Base-by-base conservation (phyloP, 92 coral and sea anemone species). In the Desmophyllum pertusum region DNA sequence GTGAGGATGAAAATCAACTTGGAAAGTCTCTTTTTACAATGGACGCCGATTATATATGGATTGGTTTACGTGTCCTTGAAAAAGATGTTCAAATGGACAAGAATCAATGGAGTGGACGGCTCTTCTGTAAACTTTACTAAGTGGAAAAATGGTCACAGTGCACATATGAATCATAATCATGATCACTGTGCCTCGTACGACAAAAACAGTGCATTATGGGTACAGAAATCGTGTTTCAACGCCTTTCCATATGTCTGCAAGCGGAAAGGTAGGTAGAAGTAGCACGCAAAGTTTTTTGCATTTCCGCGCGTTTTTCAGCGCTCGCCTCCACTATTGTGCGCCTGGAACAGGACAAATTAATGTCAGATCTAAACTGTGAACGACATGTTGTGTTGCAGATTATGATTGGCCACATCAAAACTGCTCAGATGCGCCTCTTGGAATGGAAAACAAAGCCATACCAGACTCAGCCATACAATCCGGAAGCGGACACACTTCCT, bases 381-480 rank as follows among this genome's bases (percentile, higher is more conserved):
- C 37, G 48, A 13, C 37, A 27, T 15, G 33, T 38, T 13, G 25
- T 3, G 15, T 82, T 18, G 23, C 79, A 82, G 86, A 70, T 29
- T 82, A 52, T 71, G 18, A 30, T 23, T 39, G 70, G 86, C 71
- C 75, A 9, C 31, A 45, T 51, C n/a, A 73, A 29, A 42, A 14
- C 70, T 82, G 86, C 23, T 55, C 79, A 29, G 46, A 71, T 31
- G n/a, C 15, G 29, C 79, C 79, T 36, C 61, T 82, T 2, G 86
- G 86, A 30, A 55, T 82, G 43, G 86, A 71, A 48, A 82, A 82
- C 61, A 59, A 35, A 55, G 86, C 86, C 31, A 55, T 82, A 36
- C 86, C 86, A 53, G 79, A 82, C 40, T 69, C 40, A 2, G 23
- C 70, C 5, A 37, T 82, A 4, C 30, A 15, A 36, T 38, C n/a